A percentile compares a stretch with the other conserved stretches of the same genome.
Evolutionary conservation across 2,888 invertebrate species (phyloP).

Genomic region (Oithona nana): DNA sequence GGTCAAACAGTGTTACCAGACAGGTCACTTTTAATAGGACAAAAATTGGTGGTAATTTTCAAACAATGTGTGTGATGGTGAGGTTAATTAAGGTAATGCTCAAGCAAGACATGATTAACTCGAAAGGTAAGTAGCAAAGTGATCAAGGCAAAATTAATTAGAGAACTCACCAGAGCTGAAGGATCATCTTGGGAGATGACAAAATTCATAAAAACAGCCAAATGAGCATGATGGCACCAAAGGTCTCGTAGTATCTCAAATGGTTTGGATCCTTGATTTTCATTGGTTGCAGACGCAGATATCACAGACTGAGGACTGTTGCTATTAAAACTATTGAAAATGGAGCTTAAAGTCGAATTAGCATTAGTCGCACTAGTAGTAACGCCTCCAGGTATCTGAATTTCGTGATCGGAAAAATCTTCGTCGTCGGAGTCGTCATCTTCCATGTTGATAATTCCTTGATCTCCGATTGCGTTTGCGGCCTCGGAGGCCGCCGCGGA

Average conservation of each 20-base stretch:
- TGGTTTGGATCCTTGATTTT: conserved; percentile 70
- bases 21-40: too few relatives aligned
- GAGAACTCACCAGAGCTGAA: conserved; percentile 41
- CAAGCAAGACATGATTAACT: neutral
- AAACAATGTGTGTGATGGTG: too few relatives aligned
- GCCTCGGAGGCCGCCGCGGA: too few relatives aligned
- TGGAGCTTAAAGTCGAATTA: too few relatives aligned
- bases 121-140: neutral
- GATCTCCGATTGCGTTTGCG: neutral
- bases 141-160: too few relatives aligned
- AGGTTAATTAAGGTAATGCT: too few relatives aligned
- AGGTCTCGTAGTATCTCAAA: conserved; percentile 66
- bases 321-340: neutral
- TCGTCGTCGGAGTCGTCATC: conserved; percentile 42
- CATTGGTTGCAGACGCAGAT: conserved; percentile 27
- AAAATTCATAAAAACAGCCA: conserved; percentile 86
- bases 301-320: neutral
- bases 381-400: conserved; percentile 32
- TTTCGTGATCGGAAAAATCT: conserved; percentile 68
- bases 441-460: conserved; percentile 73
- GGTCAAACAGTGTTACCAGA: too few relatives aligned
- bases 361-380: conserved; percentile 10
- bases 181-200: conserved; percentile 65
- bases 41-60: too few relatives aligned
- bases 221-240: conserved; percentile 66